Conservation (phyloP, 2,113 vertebrate genomes). For the Anoplopoma fimbria region DNA sequence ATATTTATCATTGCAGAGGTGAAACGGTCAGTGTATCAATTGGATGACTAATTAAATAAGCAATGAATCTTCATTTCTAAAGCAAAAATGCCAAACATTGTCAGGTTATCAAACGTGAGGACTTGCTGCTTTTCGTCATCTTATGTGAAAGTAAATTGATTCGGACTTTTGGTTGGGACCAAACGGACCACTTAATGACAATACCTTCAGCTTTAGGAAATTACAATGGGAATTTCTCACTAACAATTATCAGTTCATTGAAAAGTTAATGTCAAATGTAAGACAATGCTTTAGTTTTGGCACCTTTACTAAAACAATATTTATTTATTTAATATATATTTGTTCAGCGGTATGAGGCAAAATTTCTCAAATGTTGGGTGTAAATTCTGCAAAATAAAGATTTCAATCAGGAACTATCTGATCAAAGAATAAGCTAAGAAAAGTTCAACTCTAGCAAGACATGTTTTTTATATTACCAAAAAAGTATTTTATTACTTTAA, state of each 20-base stretch:
- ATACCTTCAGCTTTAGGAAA: too few species aligned
- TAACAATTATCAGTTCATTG: background rate
- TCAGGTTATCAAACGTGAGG: background rate
- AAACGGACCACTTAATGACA: background rate
- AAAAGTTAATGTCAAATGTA: background rate
- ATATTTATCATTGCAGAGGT: background rate
- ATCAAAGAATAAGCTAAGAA: background rate
- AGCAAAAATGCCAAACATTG: background rate
- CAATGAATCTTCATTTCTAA: background rate
- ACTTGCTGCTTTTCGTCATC: background rate
- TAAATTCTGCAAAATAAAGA: background rate
- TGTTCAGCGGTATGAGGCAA: background rate
- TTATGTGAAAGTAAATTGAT: background rate
- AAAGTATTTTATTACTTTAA: background rate
- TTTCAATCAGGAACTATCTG: background rate
- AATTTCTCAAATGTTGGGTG: background rate
- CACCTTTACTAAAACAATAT: background rate
- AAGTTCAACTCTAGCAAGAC: background rate
- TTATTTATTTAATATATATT: background rate
- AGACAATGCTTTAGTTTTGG: background rate
- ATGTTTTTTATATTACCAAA: background rate
- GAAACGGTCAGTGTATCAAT: background rate
- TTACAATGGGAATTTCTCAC: background rate
- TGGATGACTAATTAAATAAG: background rate
- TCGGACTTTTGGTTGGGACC: background rate